These are phyloP conservation scores for Tokudaia muenninki DNA, from an alignment of 2,797 vertebrate species.

Conservation along the genomic window DNA sequence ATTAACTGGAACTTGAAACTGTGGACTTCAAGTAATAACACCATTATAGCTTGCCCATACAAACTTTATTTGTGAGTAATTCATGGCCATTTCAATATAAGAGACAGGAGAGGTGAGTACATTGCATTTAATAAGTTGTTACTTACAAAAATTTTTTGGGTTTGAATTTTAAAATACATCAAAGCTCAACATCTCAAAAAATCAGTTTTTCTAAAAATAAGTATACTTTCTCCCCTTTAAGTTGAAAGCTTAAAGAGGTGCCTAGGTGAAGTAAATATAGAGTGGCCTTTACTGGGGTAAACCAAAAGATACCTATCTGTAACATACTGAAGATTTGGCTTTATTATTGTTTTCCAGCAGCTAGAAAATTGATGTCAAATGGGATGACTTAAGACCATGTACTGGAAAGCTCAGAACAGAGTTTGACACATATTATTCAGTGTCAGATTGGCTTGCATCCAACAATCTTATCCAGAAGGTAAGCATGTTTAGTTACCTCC, in stretches of 20 bases:
- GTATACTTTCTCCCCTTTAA: neutral
- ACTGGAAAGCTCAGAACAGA: neutral
- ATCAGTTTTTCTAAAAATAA: neutral
- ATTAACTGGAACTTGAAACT: neutral
- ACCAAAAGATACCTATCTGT: neutral
- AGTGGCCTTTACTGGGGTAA: neutral
- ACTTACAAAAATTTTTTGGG: neutral
- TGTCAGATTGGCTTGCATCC: conserved; percentile 47
- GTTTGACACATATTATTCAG: conserved; percentile 20
- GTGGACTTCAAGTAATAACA: neutral
- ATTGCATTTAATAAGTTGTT: conserved; percentile 5
- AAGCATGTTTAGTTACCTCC: conserved; percentile 68
- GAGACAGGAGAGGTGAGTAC: neutral
- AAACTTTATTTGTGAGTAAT: conserved; percentile 18
- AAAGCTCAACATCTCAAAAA: neutral
- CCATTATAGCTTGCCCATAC: neutral
- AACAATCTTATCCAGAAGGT: neutral
- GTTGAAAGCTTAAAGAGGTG: neutral
- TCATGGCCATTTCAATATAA: neutral
- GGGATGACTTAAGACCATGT: neutral
- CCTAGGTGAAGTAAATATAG: neutral
- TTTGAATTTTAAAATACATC: neutral
- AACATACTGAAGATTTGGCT: neutral
- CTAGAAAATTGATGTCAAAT: neutral
- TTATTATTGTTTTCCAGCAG: neutral